Evolutionary conservation across 2,888 invertebrate species (phyloP).

Genomic region (Scaeva pyrastri): DNA sequence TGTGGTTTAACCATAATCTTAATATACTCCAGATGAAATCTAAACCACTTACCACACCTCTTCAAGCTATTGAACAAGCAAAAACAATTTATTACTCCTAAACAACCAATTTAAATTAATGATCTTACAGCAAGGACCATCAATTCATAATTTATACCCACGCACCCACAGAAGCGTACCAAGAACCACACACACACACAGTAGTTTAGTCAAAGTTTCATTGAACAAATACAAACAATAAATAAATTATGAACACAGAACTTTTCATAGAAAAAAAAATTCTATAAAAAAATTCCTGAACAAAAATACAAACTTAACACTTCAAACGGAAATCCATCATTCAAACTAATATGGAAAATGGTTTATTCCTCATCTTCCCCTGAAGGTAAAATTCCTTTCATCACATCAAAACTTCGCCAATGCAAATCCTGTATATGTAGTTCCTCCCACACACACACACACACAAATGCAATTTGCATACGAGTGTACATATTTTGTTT

Average conservation of each 20-base stretch:
- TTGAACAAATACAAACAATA: neutral
- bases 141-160: neutral
- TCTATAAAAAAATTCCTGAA: neutral
- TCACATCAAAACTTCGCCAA: neutral
- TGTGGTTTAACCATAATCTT: no score
- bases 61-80: no score
- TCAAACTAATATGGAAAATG: constrained; percentile 18
- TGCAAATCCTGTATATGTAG: neutral
- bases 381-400: constrained; percentile 18
- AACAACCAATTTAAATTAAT: no score
- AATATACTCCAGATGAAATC: no score
- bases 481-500: constrained; percentile 16
- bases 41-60: no score
- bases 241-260: neutral
- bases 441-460: no score
- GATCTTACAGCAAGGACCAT: neutral
- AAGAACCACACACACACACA: neutral
- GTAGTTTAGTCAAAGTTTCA: neutral
- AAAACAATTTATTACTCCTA: no score
- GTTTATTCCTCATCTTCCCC: neutral
- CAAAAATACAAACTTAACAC: neutral
- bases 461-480: no score
- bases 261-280: neutral
- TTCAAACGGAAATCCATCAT: constrained; percentile 36
- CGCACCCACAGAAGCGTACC: no score